Evolutionary conservation across 2,888 invertebrate genomes (phyloP).

Genomic region (Ptychoptera contaminata): DNA sequence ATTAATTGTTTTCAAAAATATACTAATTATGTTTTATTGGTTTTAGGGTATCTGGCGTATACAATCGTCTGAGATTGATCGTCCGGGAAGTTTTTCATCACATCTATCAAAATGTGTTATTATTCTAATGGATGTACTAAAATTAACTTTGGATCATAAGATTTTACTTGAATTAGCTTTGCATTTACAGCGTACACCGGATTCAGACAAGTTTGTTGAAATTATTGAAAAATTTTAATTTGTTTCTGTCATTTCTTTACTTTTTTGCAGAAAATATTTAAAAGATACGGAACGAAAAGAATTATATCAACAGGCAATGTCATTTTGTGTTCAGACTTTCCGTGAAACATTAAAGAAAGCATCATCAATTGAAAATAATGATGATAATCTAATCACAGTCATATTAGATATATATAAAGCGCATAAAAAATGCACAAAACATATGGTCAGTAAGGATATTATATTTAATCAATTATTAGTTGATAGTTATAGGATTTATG

Average conservation of each 20-base stretch:
- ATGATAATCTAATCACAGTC: conserved; percentile 34
- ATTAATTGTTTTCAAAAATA: not conserved
- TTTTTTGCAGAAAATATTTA: conserved; percentile 53
- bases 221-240: conserved; percentile 1
- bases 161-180: conserved; percentile 63
- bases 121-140: conserved; percentile 65
- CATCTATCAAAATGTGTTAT: conserved; percentile 78
- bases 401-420: conserved; percentile 46
- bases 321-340: conserved; percentile 52
- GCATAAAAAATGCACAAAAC: conserved; percentile 52
- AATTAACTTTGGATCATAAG: conserved; percentile 63
- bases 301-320: conserved; percentile 62
- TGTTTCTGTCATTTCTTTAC: too few species aligned
- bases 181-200: conserved; percentile 65
- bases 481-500: conserved; percentile 53
- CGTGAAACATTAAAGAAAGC: conserved; percentile 43
- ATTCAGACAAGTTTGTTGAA: conserved; percentile 57
- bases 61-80: conserved; percentile 76
- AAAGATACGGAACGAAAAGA: conserved; percentile 71
- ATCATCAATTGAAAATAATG: conserved; percentile 34
- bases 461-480: conserved; percentile 46
- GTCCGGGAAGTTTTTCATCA: conserved; percentile 80
- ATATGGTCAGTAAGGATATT: conserved; percentile 32
- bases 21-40: conserved; percentile 6
- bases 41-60: conserved; percentile 79